Percentiles rank a stretch among this genome's conserved stretches.
These are phyloP conservation scores for Andrena flavipes DNA, from an alignment of 2,888 invertebrate genomes.

Conservation along the genomic window DNA sequence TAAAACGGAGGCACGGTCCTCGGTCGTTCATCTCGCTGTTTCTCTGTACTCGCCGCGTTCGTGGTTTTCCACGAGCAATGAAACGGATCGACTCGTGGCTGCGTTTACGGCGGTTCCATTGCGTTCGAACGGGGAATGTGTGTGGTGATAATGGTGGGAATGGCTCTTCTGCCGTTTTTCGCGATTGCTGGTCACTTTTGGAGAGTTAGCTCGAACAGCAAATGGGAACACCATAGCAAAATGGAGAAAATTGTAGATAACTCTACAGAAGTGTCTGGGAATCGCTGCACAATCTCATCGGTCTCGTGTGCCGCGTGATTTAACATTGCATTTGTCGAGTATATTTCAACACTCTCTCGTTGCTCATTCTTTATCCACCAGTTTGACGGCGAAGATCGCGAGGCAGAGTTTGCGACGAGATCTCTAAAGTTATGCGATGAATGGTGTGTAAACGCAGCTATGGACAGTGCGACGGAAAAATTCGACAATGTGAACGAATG, in stretches of 20 bases:
- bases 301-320: too few relatives aligned
- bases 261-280: too few relatives aligned
- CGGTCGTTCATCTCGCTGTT: conserved; percentile 34
- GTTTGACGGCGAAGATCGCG: neutral
- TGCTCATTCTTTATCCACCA: neutral
- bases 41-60: conserved; percentile 41
- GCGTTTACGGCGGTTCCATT: conserved; percentile 61
- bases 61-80: conserved; percentile 4
- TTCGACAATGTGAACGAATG: conserved; percentile 29
- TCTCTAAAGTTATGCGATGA: conserved; percentile 20
- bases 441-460: conserved; percentile 55
- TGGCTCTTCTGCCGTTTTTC: neutral
- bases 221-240: too few relatives aligned
- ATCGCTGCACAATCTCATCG: too few relatives aligned
- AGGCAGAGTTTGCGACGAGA: neutral
- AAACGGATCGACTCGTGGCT: conserved; percentile 49
- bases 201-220: neutral
- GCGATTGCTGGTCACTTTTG: neutral
- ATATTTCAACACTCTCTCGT: neutral
- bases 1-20: conserved; percentile 14
- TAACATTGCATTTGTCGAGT: too few relatives aligned
- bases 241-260: too few relatives aligned
- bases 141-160: neutral
- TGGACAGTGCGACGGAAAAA: conserved; percentile 27
- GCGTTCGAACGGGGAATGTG: neutral